These are phyloP conservation scores for Rotaria magnacalcarata DNA, from an alignment of 2,888 invertebrate species.

Conservation along the genomic window DNA sequence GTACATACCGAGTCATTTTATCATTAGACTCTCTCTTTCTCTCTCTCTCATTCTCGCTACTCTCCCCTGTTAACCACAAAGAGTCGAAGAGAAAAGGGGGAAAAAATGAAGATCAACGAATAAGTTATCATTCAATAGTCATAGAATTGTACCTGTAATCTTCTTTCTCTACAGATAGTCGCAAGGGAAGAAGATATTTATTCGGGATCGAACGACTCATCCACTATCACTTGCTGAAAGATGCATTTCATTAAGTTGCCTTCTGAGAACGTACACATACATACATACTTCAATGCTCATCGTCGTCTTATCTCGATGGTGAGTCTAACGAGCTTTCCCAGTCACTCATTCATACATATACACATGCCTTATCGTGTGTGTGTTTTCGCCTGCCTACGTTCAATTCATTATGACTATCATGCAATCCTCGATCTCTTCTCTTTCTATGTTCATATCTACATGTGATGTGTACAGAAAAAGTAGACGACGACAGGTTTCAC, in stretches of 20 bases:
- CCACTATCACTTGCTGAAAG: constrained; percentile 14
- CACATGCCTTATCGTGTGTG: constrained; percentile 3
- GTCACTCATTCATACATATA: background rate
- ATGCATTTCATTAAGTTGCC: constrained; percentile 37
- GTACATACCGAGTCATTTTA: background rate
- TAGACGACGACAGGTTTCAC: constrained; percentile 26
- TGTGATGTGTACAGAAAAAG: constrained; percentile 22
- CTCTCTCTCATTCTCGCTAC: background rate
- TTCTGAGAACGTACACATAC: constrained; percentile 1
- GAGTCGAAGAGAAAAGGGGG: background rate
- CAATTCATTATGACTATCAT: constrained; percentile 7
- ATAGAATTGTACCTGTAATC: constrained; percentile 21
- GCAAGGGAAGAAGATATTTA: constrained; percentile 10
- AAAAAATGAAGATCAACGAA: background rate
- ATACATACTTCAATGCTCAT: constrained; percentile 21
- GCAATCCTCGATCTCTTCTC: background rate
- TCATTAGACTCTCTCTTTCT: background rate
- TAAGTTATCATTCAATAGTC: constrained; percentile 18
- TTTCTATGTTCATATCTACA: background rate
- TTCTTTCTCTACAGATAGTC: background rate
- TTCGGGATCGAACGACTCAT: background rate
- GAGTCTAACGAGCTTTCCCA: constrained; percentile 31
- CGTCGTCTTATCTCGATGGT: constrained; percentile 22
- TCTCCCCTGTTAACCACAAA: background rate
- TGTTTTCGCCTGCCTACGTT: constrained; percentile 18